Base-by-base conservation (phyloP, 2,888 invertebrate genomes). In the Erebia ligea region DNA sequence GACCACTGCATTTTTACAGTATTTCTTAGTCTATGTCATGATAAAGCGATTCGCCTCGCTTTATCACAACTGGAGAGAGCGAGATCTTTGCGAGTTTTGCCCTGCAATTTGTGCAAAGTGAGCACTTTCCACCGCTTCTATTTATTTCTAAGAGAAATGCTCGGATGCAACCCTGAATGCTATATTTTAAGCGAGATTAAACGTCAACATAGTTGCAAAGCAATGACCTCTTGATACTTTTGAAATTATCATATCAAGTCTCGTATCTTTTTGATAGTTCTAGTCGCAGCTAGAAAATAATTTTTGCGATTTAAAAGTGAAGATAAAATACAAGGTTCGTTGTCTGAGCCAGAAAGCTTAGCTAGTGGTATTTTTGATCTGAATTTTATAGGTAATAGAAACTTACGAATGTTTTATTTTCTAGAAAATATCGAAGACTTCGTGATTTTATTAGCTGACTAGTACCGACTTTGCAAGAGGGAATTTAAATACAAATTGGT, bases 31-130 rank as follows among this genome's bases (percentile, higher is more conserved):
- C 61, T 61, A 52, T 67, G 59, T 21, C 67, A 34, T 67, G 54
- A 69, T 67, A 67, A 67, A 57, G 42, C 40, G 61, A 69, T 45
- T 56, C 69, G 78, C 61, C 61, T 67, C 67, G 59, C 78, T 83
- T 82, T 81, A 82, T 83, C 79, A 80, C 80, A 74, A 71, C 75
- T 78, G 79, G 77, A 77, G 80, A 80, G 75, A 70, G 73, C 72
- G 72, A 76, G 73, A 76, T 77, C 76, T 70, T 69, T 78, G 75
- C 75, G 77, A 76, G 76, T 73, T 75, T 76, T 78, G 74, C 81
- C 78, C 79, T 77, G 80, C 82, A 82, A 83, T 85, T 86, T 85
- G 82, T 81, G 80, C 81, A 80, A 84, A 86, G 80, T 81, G 79
- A 81, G 79, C 81, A 80, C 78, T 81, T 80, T 80, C 78, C 73